Base-by-base conservation (phyloP, 2,113 vertebrate genomes). In the Chaenogobius annularis region DNA sequence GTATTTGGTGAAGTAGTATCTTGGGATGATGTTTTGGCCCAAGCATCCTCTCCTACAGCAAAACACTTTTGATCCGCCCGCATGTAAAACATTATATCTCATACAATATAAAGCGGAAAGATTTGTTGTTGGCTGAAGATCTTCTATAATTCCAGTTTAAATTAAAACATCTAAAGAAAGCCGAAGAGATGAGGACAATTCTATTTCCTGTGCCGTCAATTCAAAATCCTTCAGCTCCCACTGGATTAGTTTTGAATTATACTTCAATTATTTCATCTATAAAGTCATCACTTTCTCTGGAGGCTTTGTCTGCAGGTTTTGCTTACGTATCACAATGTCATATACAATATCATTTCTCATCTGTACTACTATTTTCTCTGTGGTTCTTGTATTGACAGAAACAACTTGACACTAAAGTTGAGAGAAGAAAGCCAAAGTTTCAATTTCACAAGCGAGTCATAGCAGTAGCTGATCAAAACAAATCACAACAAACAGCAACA, bases 1-100 rank as follows among this genome's bases (percentile, higher is more conserved):
- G 62, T 70, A 79, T 86, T 81, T 63, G 69, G 20, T 79, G 58
- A 78, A 81, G 83, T 78, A 73, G 75, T 71, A 84, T 8, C 12
- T 10, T n/a, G 66, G 66, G 65, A 78, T 81, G 66, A 71, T 70
- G 74, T 80, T 81, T 82, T 50, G 17, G 35, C 73, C 55, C 73
- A 48, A 82, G 55, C 65, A 58, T 74, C 72, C 71, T 74, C 74
- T 78, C 15, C 31, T 23, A 46, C 80, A 65, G 15, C 61, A 52
- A 64, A 68, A 22, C 62, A 47, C 63, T 66, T 79, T 75, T 54
- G 11, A 69, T 72, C 47, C 56, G 48, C 35, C 22, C 19, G 50
- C 54, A 65, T 4, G 6, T 58, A 47, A 37, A 48, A 50, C 4
- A 35, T 40, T 63, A 20, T 20, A 43, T 40, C 9, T 15, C 61